These are phyloP conservation scores for Lamellibrachia luymesi DNA, from an alignment of 1,140 invertebrate species.

Conservation along the genomic window DNA sequence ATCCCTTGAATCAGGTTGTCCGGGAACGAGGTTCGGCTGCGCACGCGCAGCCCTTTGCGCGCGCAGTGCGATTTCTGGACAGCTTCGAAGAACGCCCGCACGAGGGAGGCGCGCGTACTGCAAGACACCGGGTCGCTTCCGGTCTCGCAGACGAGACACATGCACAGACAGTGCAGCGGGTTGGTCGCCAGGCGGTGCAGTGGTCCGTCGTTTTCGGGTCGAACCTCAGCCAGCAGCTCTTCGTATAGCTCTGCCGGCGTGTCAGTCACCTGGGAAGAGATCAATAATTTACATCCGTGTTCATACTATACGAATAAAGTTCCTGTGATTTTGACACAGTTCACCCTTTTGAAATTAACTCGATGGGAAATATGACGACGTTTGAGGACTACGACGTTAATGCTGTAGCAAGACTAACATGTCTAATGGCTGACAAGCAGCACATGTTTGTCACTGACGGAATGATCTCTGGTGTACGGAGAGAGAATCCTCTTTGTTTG, in stretches of 20 bases:
- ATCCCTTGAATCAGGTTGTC: background rate
- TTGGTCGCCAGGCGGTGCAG: background rate
- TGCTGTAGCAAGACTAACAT: too few species aligned
- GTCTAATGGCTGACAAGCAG: too few species aligned
- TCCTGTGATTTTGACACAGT: too few species aligned
- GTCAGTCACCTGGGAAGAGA: background rate
- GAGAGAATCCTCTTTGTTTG: too few species aligned
- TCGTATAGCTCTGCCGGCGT: background rate
- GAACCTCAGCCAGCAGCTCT: background rate
- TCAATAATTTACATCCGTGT: too few species aligned
- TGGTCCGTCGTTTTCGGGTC: background rate
- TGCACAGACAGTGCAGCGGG: slow-evolving; percentile 13
- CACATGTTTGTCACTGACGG: too few species aligned
- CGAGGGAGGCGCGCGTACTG: background rate
- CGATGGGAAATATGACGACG: too few species aligned
- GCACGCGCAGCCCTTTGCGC: background rate
- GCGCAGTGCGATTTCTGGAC: background rate
- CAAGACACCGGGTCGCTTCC: background rate
- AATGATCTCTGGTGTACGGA: too few species aligned
- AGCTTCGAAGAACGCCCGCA: background rate
- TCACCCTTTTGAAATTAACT: too few species aligned
- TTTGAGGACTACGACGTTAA: too few species aligned
- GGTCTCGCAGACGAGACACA: background rate
- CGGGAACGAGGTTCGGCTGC: background rate
- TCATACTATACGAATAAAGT: too few species aligned